Percentiles rank a stretch among this genome's conserved stretches.
Conservation (phyloP, 1,140 invertebrate genomes). For the Drosophila repleta region DNA sequence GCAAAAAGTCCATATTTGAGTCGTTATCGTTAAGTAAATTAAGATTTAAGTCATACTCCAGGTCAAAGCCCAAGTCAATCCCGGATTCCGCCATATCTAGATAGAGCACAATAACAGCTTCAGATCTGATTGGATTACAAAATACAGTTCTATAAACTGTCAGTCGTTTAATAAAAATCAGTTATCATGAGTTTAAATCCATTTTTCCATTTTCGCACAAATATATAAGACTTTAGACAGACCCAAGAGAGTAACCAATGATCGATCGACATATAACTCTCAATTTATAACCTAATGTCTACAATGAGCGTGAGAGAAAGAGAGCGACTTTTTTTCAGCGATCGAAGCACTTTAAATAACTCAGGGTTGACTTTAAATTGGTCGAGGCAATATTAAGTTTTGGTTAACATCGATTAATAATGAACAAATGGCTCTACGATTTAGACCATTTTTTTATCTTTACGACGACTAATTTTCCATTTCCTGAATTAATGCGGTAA, state of each 20-base stretch:
- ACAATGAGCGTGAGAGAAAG: not conserved
- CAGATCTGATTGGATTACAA: not conserved
- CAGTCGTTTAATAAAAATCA: constrained; percentile 25
- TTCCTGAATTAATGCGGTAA: no score
- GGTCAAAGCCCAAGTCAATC: constrained; percentile 89
- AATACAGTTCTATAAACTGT: constrained; percentile 1
- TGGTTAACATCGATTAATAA: not conserved
- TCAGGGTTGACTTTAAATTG: not conserved
- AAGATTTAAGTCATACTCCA: constrained; percentile 84
- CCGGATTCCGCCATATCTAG: constrained; percentile 86
- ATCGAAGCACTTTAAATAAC: not conserved
- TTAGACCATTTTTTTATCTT: not conserved
- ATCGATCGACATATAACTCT: constrained; percentile 29
- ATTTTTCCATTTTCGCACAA: constrained; percentile 45
- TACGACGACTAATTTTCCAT: no score
- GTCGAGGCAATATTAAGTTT: not conserved
- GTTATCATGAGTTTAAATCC: constrained; percentile 40
- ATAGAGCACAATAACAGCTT: not conserved
- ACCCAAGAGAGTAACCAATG: constrained; percentile 9
- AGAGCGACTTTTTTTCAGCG: not conserved
- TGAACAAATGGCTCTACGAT: not conserved
- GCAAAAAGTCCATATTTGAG: constrained; percentile 87
- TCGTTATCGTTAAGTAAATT: constrained; percentile 85
- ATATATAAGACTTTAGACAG: constrained; percentile 6
- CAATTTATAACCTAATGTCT: not conserved